A percentile compares a stretch with the other conserved stretches of the same genome.
Evolutionary conservation across 1,140 invertebrate genomes (phyloP).

Genomic region (Lethrus apterus): DNA sequence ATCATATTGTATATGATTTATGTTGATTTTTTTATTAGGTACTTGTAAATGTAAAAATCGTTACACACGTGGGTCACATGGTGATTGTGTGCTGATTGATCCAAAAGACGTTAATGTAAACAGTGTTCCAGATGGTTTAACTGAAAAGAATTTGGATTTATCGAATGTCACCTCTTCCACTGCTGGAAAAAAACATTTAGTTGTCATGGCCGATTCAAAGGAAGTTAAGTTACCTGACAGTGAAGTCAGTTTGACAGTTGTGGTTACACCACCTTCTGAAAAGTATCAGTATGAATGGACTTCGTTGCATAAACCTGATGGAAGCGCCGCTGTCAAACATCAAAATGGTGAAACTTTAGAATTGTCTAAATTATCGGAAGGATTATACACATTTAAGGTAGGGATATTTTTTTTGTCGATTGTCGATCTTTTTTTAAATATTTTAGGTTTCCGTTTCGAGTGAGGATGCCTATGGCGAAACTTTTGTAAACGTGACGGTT

Average conservation of each 20-base stretch:
- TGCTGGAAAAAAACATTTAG: constrained; percentile 54
- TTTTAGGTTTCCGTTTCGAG: constrained; percentile 60
- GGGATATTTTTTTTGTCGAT: constrained; percentile 26
- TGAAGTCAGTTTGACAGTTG: constrained; percentile 70
- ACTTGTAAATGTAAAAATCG: constrained; percentile 60
- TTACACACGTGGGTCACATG: constrained; percentile 47
- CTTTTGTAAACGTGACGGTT: constrained; percentile 87
- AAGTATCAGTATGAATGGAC: constrained; percentile 88
- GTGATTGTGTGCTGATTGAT: constrained; percentile 36
- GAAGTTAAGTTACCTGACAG: constrained; percentile 65
- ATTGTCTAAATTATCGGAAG: constrained; percentile 70
- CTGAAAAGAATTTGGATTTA: constrained; percentile 35
- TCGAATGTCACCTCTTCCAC: constrained; percentile 15
- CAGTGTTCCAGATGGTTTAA: constrained; percentile 31
- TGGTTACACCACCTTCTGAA: constrained; percentile 66
- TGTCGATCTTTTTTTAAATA: background rate
- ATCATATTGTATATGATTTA: constrained; percentile 1
- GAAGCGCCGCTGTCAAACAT: constrained; percentile 75
- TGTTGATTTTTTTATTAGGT: constrained; percentile 38
- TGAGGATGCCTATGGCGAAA: constrained; percentile 68
- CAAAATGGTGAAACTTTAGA: constrained; percentile 64
- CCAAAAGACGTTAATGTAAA: constrained; percentile 24
- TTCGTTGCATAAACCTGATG: constrained; percentile 71
- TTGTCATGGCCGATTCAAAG: constrained; percentile 72
- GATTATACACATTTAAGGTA: constrained; percentile 84